A percentile compares a stretch with the other conserved stretches of the same genome.
phyloP scores from a whole-genome alignment of 2,797 vertebrate genomes.

The Anguilla pacifica region DNA sequence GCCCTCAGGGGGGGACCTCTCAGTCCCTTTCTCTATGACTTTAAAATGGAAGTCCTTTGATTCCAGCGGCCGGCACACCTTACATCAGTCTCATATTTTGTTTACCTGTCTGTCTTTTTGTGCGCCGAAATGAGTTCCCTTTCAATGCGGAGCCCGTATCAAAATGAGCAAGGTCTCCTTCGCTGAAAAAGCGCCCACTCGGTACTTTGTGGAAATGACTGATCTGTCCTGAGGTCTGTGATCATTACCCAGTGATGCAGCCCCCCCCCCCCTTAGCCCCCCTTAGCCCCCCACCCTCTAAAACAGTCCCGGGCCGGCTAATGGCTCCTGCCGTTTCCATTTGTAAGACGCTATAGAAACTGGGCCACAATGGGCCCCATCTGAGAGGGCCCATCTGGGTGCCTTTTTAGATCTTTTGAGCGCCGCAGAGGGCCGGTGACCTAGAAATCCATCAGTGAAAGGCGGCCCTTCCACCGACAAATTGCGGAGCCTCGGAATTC shows the following conservation, averaged over 20 bases:
- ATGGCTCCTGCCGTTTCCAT: constrained; percentile 79
- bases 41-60: neutral
- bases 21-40: neutral
- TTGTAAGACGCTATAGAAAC: constrained; percentile 80
- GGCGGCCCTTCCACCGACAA: constrained; percentile 82
- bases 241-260: constrained; percentile 64
- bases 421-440: constrained; percentile 87
- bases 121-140: constrained; percentile 28
- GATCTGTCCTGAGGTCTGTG: constrained; percentile 57
- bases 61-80: constrained; percentile 49
- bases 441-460: constrained; percentile 93
- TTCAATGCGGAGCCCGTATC: constrained; percentile 52
- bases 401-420: constrained; percentile 84
- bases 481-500: constrained; percentile 87
- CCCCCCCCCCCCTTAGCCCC: constrained; percentile 39
- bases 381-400: constrained; percentile 85
- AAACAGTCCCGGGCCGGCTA: constrained; percentile 75
- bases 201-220: constrained; percentile 68
- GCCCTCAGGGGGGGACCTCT: neutral
- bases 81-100: constrained; percentile 54
- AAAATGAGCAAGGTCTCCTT: constrained; percentile 48
- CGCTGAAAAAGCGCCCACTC: constrained; percentile 51
- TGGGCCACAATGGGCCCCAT: constrained; percentile 79
- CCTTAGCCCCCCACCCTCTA: neutral
- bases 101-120: constrained; percentile 30